Conservation (phyloP, 2,888 invertebrate species). For the Microplitis deprimator region DNA sequence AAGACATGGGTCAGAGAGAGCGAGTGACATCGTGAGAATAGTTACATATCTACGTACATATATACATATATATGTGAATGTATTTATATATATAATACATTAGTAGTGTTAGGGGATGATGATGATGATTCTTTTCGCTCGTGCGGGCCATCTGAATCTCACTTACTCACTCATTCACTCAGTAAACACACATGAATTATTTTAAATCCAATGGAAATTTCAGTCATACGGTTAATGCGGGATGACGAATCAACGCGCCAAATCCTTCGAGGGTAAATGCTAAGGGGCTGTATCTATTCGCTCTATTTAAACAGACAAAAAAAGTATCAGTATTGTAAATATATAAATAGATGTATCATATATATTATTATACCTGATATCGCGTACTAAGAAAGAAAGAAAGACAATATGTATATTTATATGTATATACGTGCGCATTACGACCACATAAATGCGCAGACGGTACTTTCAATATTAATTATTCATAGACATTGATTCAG, state of each 20-base stretch:
- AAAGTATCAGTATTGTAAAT: not conserved
- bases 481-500: slow-evolving; percentile 40
- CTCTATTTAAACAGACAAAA: slow-evolving; percentile 1
- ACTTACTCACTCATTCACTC: not conserved
- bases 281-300: slow-evolving; percentile 8
- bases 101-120: slow-evolving; percentile 7
- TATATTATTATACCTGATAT: not conserved
- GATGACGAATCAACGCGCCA: slow-evolving; percentile 40
- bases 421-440: slow-evolving; percentile 13
- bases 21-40: slow-evolving; percentile 27
- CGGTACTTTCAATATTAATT: slow-evolving; percentile 31
- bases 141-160: slow-evolving; percentile 38
- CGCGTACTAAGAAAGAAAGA: not conserved
- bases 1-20: slow-evolving; percentile 26
- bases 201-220: slow-evolving; percentile 40
- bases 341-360: not conserved
- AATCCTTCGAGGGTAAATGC: not conserved
- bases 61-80: not conserved
- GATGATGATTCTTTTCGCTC: slow-evolving; percentile 17
- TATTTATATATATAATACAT: not conserved
- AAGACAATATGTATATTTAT: slow-evolving; percentile 3
- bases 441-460: slow-evolving; percentile 14
- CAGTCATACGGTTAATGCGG: slow-evolving; percentile 41
- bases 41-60: not conserved
- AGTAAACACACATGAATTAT: slow-evolving; percentile 7